These are phyloP conservation scores for Amphiura filiformis DNA, from an alignment of 35 echinoderm and acorn worm species.

Conservation along the genomic window DNA sequence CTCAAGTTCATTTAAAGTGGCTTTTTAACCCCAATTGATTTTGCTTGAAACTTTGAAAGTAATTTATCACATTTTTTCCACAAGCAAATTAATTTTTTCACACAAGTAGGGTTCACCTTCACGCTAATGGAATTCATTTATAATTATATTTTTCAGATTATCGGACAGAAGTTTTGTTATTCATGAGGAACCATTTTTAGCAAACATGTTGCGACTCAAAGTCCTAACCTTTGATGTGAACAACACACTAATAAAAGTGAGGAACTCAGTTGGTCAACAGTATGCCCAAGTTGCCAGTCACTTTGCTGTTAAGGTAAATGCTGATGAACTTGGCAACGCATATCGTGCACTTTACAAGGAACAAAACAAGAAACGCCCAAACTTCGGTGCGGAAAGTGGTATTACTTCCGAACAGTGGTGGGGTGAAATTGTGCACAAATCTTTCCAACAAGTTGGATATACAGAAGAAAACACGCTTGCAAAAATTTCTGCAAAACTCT, in stretches of 20 bases:
- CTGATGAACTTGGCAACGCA: constrained; percentile 21
- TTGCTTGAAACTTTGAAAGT: no score
- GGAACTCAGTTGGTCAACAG: constrained; percentile 68
- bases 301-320: constrained; percentile 49
- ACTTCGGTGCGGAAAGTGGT: constrained; percentile 50
- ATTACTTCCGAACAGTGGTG: constrained; percentile 73
- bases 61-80: no score
- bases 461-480: constrained; percentile 18
- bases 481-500: constrained; percentile 70
- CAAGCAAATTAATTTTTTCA: no score
- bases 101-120: no score
- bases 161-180: no score
- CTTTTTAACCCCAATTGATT: no score
- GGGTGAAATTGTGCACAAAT: constrained; percentile 59
- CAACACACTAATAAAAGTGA: constrained; percentile 77
- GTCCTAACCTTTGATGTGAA: constrained; percentile 84
- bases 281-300: constrained; percentile 58
- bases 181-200: no score
- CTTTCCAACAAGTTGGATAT: constrained; percentile 47
- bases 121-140: no score
- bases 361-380: constrained; percentile 58
- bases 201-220: constrained; percentile 72
- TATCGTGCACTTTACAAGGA: constrained; percentile 52
- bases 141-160: no score
- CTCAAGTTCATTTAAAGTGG: no score